phyloP scores from a whole-genome alignment of 2,113 vertebrate species.

The Cynopterus brachyotis region DNA sequence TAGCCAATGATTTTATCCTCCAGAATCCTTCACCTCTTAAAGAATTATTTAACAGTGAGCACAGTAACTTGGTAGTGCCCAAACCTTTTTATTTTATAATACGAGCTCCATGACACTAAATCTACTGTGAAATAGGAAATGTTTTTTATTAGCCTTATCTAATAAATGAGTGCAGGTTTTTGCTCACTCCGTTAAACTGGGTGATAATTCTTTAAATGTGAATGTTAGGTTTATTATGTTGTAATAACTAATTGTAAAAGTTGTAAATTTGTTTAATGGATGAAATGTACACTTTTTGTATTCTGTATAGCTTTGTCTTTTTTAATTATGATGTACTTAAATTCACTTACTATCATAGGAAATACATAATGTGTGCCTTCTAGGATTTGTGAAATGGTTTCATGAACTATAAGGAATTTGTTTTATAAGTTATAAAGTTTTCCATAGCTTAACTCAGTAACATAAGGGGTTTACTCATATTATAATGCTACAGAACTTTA shows the following conservation, averaged over 20 bases:
- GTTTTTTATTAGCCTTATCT: slow-evolving; percentile 60
- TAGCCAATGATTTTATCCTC: slow-evolving; percentile 4
- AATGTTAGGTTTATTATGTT: slow-evolving; percentile 52
- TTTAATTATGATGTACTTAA: slow-evolving; percentile 82
- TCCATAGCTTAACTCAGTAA: slow-evolving; percentile 55
- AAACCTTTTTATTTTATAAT: slow-evolving; percentile 38
- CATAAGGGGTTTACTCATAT: slow-evolving; percentile 11
- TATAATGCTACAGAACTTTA: slow-evolving; percentile 32
- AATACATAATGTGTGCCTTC: slow-evolving; percentile 85
- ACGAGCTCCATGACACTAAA: slow-evolving; percentile 48
- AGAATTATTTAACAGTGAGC: neutral
- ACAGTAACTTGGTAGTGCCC: neutral
- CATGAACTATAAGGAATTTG: slow-evolving; percentile 48
- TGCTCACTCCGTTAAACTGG: slow-evolving; percentile 48
- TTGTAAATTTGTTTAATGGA: slow-evolving; percentile 78
- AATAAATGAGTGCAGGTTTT: slow-evolving; percentile 45
- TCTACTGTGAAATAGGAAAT: slow-evolving; percentile 64
- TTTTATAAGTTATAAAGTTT: slow-evolving; percentile 43
- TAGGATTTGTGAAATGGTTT: slow-evolving; percentile 71
- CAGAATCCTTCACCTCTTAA: slow-evolving; percentile 36
- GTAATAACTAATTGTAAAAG: slow-evolving; percentile 70
- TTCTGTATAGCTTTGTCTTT: slow-evolving; percentile 83
- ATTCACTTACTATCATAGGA: slow-evolving; percentile 79
- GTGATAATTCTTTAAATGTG: slow-evolving; percentile 59
- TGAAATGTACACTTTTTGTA: slow-evolving; percentile 80